Evolutionary conservation across 2,113 vertebrate genomes (phyloP).

Genomic region (Lophotis ruficrista): DNA sequence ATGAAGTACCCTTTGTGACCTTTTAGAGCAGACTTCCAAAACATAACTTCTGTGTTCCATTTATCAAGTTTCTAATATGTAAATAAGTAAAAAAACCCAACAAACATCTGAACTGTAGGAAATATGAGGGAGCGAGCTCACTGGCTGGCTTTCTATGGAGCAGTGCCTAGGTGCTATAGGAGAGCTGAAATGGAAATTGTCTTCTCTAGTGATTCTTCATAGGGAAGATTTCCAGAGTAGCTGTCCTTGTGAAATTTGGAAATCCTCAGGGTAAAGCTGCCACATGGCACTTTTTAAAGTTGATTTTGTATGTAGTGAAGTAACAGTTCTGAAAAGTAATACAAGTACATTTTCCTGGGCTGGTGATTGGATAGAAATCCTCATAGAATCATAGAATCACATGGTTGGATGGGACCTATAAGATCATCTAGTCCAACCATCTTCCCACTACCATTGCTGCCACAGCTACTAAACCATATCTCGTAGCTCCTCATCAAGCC

Average conservation of each 20-base stretch:
- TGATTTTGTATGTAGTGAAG: not conserved
- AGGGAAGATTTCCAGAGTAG: not conserved
- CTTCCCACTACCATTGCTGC: too few species aligned
- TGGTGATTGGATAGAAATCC: not conserved
- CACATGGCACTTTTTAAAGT: not conserved
- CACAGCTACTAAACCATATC: too few species aligned
- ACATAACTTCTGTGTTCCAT: not conserved
- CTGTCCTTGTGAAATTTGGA: not conserved
- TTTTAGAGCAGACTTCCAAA: not conserved
- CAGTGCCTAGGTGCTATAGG: not conserved
- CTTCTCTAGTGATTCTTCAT: not conserved
- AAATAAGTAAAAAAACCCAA: not conserved
- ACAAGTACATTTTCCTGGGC: not conserved
- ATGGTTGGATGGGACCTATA: too few species aligned
- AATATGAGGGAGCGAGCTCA: not conserved
- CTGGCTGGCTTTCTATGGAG: not conserved
- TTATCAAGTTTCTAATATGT: not conserved
- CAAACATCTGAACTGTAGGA: not conserved
- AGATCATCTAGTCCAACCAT: too few species aligned
- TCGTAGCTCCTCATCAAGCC: too few species aligned
- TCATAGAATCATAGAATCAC: too few species aligned
- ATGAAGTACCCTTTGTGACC: not conserved
- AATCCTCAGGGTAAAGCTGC: not conserved
- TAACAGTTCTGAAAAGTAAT: not conserved
- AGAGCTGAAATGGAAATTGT: not conserved